Evolutionary conservation across 1,140 invertebrate species (phyloP), one percentile per base, ranked within the genome.

Genomic region (Papilio polytes): DNA sequence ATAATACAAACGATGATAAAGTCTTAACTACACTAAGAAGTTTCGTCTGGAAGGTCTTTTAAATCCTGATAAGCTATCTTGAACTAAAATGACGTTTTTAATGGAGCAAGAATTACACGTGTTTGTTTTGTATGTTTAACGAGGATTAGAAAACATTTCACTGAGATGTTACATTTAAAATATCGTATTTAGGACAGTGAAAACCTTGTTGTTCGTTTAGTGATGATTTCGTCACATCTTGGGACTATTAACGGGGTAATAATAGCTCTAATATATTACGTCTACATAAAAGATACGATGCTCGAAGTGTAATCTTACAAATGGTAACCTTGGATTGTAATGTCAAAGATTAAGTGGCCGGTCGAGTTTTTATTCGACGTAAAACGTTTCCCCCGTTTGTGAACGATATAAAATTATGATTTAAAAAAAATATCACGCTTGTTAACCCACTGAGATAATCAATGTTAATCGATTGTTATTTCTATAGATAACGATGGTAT

Each of bases 161-260:
- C 48, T 82, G 79, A 80, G 84, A 87, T 87, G 82, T 81, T 87
- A 83, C 77, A 87, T 84, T 80, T 76, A 73, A 36, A 74, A 80
- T 91, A 87, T 84, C 88, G 90, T 87, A 90, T 89, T 87, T 87
- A 80, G 87, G 77, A 26, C 56, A 20, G 31, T 80, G 12, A 12
- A 41, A 18, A 36, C 44, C 10, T 48, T 74, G 44, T 74, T 8
- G 73, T 74, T 77, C 2, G 31, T 53, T 76, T 22, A 18, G 18
- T 41, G 36, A 78, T 7, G 36, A 78, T 36, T 56, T 59, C 18
- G 7, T 56, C 46, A 59, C 22, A 31, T 56, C 15, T 15, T 63
- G 31, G 51, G 22, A n/a, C 22, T 12, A 31, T 63, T 59, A 78
- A 44, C 51, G 15, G 18, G 63, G 20, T 59, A 78, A 63, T 78